Conservation (phyloP, 2,888 invertebrate genomes). For the Cryptocephalus primarius region DNA sequence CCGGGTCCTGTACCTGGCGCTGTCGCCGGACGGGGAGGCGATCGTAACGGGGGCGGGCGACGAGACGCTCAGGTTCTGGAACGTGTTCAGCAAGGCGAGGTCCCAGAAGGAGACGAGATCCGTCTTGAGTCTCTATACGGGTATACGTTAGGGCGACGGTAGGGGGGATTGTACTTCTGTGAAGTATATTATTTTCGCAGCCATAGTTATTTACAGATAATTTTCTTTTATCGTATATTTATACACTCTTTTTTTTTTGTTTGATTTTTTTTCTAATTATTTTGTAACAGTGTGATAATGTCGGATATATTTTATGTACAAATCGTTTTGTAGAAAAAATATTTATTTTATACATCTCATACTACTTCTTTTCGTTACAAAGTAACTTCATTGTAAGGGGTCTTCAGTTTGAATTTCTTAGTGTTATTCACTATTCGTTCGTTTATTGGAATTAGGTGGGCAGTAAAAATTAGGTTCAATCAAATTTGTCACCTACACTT, state of each 20-base stretch:
- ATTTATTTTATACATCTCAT: no score
- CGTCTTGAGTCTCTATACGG: slow-evolving; percentile 84
- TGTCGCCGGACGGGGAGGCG: slow-evolving; percentile 96
- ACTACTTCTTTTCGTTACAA: slow-evolving; percentile 6
- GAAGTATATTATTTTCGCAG: slow-evolving; percentile 7
- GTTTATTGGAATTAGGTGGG: background rate
- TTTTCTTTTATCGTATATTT: no score
- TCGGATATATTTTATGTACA: no score
- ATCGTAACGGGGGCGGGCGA: slow-evolving; percentile 99
- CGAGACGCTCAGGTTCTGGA: slow-evolving; percentile 97
- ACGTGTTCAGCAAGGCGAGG: slow-evolving; percentile 95
- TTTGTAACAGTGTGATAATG: no score
- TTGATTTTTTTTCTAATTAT: no score
- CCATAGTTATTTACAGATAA: no score
- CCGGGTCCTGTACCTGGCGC: slow-evolving; percentile 87
- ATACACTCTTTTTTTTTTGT: no score
- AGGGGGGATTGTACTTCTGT: slow-evolving; percentile 4
- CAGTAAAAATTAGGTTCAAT: no score
- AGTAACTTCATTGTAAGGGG: slow-evolving; percentile 7
- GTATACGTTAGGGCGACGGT: slow-evolving; percentile 51
- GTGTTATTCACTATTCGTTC: background rate
- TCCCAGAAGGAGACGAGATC: slow-evolving; percentile 91
- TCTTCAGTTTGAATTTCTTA: background rate
- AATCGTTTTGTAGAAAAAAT: no score
- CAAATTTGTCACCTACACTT: no score